Conservation (phyloP, 1,140 invertebrate genomes). For the Episyrphus balteatus region DNA sequence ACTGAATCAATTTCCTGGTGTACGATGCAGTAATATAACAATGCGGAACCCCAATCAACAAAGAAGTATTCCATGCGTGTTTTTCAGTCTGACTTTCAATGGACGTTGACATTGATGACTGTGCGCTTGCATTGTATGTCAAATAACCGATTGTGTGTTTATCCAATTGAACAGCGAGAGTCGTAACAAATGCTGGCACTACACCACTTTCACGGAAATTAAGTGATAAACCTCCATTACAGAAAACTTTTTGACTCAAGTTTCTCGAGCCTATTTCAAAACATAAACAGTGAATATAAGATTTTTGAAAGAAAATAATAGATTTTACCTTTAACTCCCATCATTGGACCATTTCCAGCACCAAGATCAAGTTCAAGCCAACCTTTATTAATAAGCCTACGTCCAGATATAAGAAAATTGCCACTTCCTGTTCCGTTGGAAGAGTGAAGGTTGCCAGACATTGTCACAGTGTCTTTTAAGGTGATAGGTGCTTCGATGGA, state of each 20-base stretch:
- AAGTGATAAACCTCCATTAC: constrained; percentile 56
- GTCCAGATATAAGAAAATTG: constrained; percentile 57
- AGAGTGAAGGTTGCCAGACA: constrained; percentile 69
- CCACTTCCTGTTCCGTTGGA: constrained; percentile 75
- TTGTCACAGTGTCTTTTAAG: constrained; percentile 63
- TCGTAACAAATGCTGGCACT: constrained; percentile 52
- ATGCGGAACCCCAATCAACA: constrained; percentile 73
- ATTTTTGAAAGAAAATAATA: too few species aligned
- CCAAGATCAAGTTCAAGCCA: constrained; percentile 74
- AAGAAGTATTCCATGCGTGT: constrained; percentile 48
- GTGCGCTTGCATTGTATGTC: constrained; percentile 57
- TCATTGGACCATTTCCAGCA: constrained; percentile 63
- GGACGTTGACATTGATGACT: constrained; percentile 66
- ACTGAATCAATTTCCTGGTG: constrained; percentile 63
- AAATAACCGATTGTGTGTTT: constrained; percentile 77
- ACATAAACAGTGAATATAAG: too few species aligned
- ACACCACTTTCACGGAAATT: constrained; percentile 62
- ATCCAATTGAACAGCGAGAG: constrained; percentile 72
- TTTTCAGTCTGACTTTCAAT: constrained; percentile 63
- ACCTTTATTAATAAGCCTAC: constrained; percentile 65
- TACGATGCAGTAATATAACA: constrained; percentile 66
- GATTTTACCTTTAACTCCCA: constrained; percentile 53
- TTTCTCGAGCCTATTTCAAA: constrained; percentile 43
- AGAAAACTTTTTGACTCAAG: constrained; percentile 56
- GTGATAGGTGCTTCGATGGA: constrained; percentile 89